Percentiles rank a stretch among this genome's conserved stretches.
These are phyloP conservation scores for Belonocnema kinseyi DNA, from an alignment of 1,140 invertebrate genomes.

Conservation along the genomic window DNA sequence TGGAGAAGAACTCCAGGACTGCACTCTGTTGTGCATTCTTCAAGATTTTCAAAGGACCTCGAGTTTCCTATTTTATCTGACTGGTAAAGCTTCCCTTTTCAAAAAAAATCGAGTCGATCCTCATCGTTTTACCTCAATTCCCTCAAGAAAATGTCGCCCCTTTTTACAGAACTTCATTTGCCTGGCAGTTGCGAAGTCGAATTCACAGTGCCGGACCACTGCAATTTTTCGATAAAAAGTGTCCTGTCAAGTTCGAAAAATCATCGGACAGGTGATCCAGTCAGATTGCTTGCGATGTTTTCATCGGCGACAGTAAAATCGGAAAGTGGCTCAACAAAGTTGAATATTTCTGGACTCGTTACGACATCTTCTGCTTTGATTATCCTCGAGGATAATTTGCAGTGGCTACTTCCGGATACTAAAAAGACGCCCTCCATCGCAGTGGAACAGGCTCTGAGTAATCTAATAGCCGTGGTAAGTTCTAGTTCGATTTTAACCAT, in stretches of 20 bases:
- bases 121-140: too few relatives aligned
- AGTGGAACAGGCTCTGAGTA: conserved; percentile 73
- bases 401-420: conserved; percentile 68
- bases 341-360: conserved; percentile 65
- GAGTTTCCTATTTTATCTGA: conserved; percentile 71
- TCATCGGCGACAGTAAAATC: conserved; percentile 65
- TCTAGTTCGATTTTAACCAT: too few relatives aligned
- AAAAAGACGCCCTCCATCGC: conserved; percentile 58
- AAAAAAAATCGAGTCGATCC: neutral
- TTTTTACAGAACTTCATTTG: conserved; percentile 66
- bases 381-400: conserved; percentile 67
- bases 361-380: conserved; percentile 64
- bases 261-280: conserved; percentile 61
- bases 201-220: conserved; percentile 66
- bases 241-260: conserved; percentile 54
- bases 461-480: conserved; percentile 76
- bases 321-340: conserved; percentile 56
- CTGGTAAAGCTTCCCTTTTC: conserved; percentile 52
- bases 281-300: conserved; percentile 72
- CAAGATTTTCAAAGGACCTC: conserved; percentile 73
- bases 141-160: too few relatives aligned
- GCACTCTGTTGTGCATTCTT: conserved; percentile 67
- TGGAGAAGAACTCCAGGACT: conserved; percentile 53
- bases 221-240: conserved; percentile 57
- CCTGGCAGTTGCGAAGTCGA: conserved; percentile 72